Conservation (phyloP, 2,113 vertebrate species). For the Mesitornis unicolor region DNA sequence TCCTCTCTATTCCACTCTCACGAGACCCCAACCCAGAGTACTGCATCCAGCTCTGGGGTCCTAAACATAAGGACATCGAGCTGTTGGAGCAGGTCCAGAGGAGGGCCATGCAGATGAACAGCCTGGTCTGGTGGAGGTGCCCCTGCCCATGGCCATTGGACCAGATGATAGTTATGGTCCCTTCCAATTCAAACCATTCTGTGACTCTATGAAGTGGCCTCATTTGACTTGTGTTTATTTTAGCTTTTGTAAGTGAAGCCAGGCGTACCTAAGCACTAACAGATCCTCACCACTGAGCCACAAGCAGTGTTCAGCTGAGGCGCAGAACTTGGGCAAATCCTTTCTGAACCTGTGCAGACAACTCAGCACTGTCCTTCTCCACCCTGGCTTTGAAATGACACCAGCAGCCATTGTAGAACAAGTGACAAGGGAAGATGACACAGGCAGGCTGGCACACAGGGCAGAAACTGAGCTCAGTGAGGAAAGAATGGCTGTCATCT, state of each 20-base stretch:
- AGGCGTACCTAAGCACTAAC: not conserved
- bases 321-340: not conserved
- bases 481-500: not conserved
- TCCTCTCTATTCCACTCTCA: too few species aligned
- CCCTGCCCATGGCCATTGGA: too few species aligned
- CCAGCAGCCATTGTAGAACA: not conserved
- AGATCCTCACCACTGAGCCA: not conserved
- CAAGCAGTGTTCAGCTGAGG: not conserved
- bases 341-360: not conserved
- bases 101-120: too few species aligned
- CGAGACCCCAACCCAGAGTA: too few species aligned
- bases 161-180: too few species aligned
- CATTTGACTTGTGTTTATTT: not conserved
- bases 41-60: too few species aligned
- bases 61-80: too few species aligned
- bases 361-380: rapidly evolving
- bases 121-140: too few species aligned
- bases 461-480: not conserved
- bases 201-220: too few species aligned
- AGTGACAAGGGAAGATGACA: not conserved
- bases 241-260: not conserved
- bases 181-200: too few species aligned
- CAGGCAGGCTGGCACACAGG: not conserved
- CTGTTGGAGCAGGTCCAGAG: too few species aligned
- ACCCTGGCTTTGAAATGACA: not conserved